Evolutionary conservation across 2,888 invertebrate species (phyloP).

Genomic region (Nasonovia ribisnigri): DNA sequence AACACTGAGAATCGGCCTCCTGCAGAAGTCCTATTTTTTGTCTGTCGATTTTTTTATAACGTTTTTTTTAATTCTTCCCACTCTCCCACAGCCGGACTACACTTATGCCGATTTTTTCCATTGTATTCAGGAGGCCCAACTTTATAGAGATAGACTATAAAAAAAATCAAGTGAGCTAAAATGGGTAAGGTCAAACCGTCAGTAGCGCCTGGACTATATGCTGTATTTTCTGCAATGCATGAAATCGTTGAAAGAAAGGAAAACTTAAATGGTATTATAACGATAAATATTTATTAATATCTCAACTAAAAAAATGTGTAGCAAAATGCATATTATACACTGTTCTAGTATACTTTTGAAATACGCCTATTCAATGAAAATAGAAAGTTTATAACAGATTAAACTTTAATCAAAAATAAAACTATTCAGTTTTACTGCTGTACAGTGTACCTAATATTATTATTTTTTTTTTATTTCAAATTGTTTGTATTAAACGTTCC

Average conservation of each 20-base stretch:
- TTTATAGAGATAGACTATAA: too few relatives aligned
- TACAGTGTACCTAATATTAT: background rate
- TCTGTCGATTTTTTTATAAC: too few relatives aligned
- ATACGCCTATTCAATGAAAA: background rate
- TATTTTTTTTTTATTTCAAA: background rate
- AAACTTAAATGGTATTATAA: background rate
- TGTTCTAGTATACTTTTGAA: background rate
- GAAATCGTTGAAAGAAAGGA: background rate
- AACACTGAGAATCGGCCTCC: too few relatives aligned
- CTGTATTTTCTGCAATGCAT: background rate
- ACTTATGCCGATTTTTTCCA: too few relatives aligned
- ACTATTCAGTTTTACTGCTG: background rate
- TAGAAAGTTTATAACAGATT: background rate
- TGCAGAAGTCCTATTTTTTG: too few relatives aligned
- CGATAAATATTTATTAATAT: background rate
- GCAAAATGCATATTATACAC: background rate
- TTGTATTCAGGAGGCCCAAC: too few relatives aligned
- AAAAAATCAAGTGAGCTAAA: too few relatives aligned
- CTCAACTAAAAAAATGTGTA: background rate
- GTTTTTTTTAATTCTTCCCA: too few relatives aligned
- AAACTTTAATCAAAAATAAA: background rate
- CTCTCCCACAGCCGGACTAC: too few relatives aligned
- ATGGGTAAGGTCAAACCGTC: too few relatives aligned
- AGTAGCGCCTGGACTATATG: too few relatives aligned
- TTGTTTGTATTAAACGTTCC: background rate